phyloP scores from a whole-genome alignment of 2,113 vertebrate species.

The Halcyon malimbica region DNA sequence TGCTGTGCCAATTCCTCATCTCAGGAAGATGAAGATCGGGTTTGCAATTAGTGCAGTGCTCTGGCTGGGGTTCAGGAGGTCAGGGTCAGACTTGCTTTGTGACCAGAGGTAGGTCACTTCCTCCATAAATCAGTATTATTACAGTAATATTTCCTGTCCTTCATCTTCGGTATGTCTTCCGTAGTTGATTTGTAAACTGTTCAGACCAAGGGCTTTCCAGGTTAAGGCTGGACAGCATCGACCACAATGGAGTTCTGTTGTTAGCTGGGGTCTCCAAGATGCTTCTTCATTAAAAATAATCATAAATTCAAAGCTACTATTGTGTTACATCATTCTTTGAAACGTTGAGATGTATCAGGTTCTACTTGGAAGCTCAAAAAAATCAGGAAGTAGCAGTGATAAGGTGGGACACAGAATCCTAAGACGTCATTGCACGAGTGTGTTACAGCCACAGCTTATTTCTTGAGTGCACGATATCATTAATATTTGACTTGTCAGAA shows the following conservation, averaged over 20 bases:
- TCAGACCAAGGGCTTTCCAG: conserved; percentile 24
- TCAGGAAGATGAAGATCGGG: background rate
- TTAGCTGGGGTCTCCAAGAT: background rate
- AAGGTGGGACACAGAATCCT: background rate
- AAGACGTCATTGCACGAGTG: rapidly evolving
- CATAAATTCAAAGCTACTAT: background rate
- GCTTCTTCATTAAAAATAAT: background rate
- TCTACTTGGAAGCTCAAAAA: background rate
- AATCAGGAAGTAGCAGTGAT: background rate
- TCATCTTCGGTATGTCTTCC: background rate
- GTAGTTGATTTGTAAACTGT: conserved; percentile 61
- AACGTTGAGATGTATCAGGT: background rate
- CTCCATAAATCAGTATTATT: conserved; percentile 47
- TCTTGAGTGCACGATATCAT: background rate
- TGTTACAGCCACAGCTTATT: background rate
- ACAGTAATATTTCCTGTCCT: conserved; percentile 54
- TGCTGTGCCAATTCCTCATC: background rate
- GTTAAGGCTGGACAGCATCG: conserved; percentile 42
- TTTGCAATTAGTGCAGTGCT: background rate
- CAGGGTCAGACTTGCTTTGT: background rate
- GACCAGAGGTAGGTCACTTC: conserved; percentile 39
- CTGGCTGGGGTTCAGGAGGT: background rate
- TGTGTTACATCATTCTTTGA: background rate
- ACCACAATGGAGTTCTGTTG: background rate
- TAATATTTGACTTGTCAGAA: background rate